These are phyloP conservation scores for Drosophila mojavensis DNA, from an alignment of 1,140 invertebrate species.

Conservation along the genomic window DNA sequence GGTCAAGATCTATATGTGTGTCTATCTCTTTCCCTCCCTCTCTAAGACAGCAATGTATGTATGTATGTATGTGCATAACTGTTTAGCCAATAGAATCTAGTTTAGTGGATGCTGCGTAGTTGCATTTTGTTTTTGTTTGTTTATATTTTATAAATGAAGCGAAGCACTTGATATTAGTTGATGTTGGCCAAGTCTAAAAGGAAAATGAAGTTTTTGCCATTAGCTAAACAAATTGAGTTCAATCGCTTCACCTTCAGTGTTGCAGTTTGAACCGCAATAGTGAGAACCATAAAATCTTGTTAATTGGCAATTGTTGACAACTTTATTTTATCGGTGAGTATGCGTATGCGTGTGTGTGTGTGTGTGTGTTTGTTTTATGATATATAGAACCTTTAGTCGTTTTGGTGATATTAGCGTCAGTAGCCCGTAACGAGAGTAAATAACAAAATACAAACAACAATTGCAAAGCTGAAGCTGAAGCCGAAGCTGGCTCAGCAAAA, in stretches of 20 bases:
- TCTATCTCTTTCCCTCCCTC: too few species aligned
- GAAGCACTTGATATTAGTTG: too few species aligned
- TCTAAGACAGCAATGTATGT: too few species aligned
- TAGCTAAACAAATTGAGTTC: background rate
- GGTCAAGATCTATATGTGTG: too few species aligned
- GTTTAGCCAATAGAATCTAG: too few species aligned
- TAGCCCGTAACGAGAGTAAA: slow-evolving; percentile 34
- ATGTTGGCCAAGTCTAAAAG: too few species aligned
- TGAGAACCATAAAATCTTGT: slow-evolving; percentile 11
- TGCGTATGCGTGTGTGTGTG: background rate
- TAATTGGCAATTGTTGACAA: slow-evolving; percentile 21
- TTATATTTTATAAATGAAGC: too few species aligned
- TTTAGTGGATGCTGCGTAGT: too few species aligned
- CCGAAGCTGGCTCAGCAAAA: slow-evolving; percentile 37
- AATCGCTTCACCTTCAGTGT: background rate
- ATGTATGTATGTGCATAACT: too few species aligned
- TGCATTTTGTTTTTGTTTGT: too few species aligned
- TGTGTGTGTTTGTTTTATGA: slow-evolving; percentile 1
- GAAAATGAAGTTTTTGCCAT: slow-evolving; percentile 4
- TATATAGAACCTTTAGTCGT: slow-evolving; percentile 42
- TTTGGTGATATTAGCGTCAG: slow-evolving; percentile 20
- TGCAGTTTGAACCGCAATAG: slow-evolving; percentile 9
- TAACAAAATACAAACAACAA: background rate
- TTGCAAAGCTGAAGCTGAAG: slow-evolving; percentile 8
- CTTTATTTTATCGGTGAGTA: background rate